Percentiles rank a stretch among this genome's conserved stretches.
Conservation (phyloP, 2,888 invertebrate genomes). For the Tetranychus piercei region DNA sequence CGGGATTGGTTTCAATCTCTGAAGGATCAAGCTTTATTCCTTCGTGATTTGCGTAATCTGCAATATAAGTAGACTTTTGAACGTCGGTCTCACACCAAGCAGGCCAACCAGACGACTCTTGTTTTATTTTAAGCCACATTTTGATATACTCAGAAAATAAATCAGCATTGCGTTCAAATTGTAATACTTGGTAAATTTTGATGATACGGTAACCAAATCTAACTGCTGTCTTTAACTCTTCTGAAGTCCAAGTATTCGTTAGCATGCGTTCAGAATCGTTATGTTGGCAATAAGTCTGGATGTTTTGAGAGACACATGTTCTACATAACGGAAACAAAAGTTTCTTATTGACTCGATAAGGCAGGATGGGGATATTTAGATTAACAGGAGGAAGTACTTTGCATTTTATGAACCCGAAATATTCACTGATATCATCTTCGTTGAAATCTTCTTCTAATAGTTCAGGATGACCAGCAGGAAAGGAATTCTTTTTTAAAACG, state of each 20-base stretch:
- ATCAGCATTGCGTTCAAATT: constrained; percentile 23
- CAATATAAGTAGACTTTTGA: background rate
- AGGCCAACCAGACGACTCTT: constrained; percentile 29
- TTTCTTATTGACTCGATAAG: constrained; percentile 25
- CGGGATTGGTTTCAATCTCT: background rate
- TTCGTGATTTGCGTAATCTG: background rate
- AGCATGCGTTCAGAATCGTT: too few relatives aligned
- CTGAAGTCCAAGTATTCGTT: constrained; percentile 28
- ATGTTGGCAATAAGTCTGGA: constrained; percentile 23
- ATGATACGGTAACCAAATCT: constrained; percentile 27
- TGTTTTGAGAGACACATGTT: constrained; percentile 25
- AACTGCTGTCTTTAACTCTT: constrained; percentile 28
- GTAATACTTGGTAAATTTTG: constrained; percentile 28
- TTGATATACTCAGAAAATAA: constrained; percentile 28
- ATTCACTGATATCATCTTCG: constrained; percentile 12
- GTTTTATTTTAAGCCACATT: constrained; percentile 29
- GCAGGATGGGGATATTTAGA: constrained; percentile 29
- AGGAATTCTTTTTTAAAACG: constrained; percentile 15
- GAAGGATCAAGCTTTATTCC: constrained; percentile 2
- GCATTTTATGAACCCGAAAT: constrained; percentile 29
- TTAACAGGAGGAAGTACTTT: constrained; percentile 28
- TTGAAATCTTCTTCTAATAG: constrained; percentile 25
- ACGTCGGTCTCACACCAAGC: constrained; percentile 21
- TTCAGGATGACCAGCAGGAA: constrained; percentile 28
- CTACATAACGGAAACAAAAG: constrained; percentile 28